A percentile compares a stretch with the other conserved stretches of the same genome.
Conservation (phyloP, 2,888 invertebrate species). For the Ectemnius continuus region DNA sequence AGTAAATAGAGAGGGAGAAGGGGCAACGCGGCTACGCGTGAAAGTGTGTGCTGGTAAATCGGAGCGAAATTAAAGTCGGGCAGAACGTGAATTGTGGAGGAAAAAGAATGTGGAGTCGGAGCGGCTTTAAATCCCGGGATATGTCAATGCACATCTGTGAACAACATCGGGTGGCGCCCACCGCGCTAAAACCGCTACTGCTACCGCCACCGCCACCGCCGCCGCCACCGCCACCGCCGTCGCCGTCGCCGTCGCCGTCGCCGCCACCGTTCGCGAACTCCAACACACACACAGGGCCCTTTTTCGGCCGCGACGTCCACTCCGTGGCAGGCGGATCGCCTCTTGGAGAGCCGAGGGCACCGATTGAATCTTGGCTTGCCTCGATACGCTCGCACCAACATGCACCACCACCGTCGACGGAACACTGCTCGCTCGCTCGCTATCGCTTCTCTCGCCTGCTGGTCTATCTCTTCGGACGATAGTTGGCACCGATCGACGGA, state of each 20-base stretch:
- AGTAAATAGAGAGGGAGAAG: too few species aligned
- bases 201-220: conserved; percentile 5
- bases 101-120: conserved; percentile 50
- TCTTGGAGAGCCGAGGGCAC: not conserved
- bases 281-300: conserved; percentile 1
- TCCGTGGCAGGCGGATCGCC: conserved; percentile 1
- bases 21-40: too few species aligned
- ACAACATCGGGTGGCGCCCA: conserved; percentile 48
- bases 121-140: conserved; percentile 57
- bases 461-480: conserved; percentile 5
- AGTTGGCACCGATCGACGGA: conserved; percentile 33
- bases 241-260: not conserved
- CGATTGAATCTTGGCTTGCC: not conserved
- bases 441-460: conserved; percentile 5
- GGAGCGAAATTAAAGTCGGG: too few species aligned
- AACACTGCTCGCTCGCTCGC: not conserved
- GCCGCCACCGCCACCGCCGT: conserved; percentile 1
- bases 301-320: conserved; percentile 9
- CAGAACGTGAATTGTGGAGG: conserved; percentile 18
- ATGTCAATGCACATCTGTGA: conserved; percentile 57
- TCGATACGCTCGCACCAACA: not conserved
- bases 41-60: too few species aligned
- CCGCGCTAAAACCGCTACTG: conserved; percentile 14
- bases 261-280: not conserved
- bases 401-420: too few species aligned